These are phyloP conservation scores for Adineta ricciae DNA, from an alignment of 2,888 invertebrate species.

Conservation along the genomic window DNA sequence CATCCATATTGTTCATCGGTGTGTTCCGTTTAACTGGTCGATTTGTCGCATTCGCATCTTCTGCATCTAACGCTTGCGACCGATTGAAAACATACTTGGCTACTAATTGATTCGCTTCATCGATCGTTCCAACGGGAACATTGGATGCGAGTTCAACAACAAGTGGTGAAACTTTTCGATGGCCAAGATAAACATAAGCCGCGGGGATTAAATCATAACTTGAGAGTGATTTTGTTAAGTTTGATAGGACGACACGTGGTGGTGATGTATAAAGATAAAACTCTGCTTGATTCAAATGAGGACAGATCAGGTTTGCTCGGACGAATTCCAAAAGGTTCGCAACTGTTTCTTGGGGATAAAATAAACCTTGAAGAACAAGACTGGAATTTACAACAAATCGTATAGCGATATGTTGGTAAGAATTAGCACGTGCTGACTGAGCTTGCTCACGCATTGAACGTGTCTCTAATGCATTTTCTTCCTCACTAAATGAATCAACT, in stretches of 20 bases:
- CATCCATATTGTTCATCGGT: background rate
- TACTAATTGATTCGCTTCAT: background rate
- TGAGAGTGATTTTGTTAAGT: slow-evolving; percentile 40
- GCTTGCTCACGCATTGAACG: slow-evolving; percentile 55
- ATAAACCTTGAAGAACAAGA: slow-evolving; percentile 73
- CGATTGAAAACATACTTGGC: background rate
- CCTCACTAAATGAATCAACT: slow-evolving; percentile 51
- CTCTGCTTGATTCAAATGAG: slow-evolving; percentile 59
- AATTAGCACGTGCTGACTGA: slow-evolving; percentile 57
- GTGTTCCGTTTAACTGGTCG: background rate
- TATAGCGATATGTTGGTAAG: slow-evolving; percentile 67
- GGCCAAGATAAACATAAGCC: slow-evolving; percentile 26
- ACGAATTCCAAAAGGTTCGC: slow-evolving; percentile 65
- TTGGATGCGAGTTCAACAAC: background rate
- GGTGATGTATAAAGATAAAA: slow-evolving; percentile 65
- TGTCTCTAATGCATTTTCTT: slow-evolving; percentile 66
- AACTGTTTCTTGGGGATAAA: slow-evolving; percentile 64
- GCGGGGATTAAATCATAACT: slow-evolving; percentile 37
- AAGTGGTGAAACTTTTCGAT: background rate
- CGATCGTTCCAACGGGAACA: background rate
- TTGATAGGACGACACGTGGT: slow-evolving; percentile 62
- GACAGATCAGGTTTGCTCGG: slow-evolving; percentile 56
- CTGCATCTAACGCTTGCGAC: background rate
- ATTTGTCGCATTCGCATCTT: background rate
- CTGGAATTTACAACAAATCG: slow-evolving; percentile 76